These are phyloP conservation scores for Polypedilum pembai DNA, from an alignment of 1,140 invertebrate genomes.

Conservation along the genomic window DNA sequence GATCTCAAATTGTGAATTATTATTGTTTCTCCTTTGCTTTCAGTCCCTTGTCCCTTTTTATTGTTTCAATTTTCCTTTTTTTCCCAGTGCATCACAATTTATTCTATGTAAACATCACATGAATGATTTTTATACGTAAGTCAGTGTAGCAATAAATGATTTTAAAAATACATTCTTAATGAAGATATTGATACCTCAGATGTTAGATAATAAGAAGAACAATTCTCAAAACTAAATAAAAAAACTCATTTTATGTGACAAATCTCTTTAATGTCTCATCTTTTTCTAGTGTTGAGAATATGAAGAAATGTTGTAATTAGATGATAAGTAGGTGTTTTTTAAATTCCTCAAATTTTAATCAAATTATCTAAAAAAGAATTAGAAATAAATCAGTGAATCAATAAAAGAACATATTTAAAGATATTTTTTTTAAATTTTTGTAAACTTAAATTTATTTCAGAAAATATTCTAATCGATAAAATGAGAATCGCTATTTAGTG, in stretches of 20 bases:
- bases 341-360: background rate
- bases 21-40: background rate
- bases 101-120: no score
- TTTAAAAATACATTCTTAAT: no score
- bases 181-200: no score
- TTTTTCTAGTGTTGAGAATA: background rate
- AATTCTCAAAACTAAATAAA: background rate
- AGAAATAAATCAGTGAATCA: background rate
- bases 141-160: no score
- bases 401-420: background rate
- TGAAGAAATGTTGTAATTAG: background rate
- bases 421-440: background rate
- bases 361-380: background rate
- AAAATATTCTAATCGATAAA: background rate
- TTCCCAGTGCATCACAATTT: background rate
- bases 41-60: background rate
- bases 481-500: background rate
- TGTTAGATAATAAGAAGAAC: no score
- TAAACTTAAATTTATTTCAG: no score
- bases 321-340: constrained; percentile 7
- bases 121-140: no score
- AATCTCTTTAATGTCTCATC: background rate
- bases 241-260: background rate
- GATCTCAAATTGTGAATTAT: constrained; percentile 27
- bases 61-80: background rate